phyloP scores from a whole-genome alignment of 2,113 vertebrate species.

The Microcebus tavaratra region DNA sequence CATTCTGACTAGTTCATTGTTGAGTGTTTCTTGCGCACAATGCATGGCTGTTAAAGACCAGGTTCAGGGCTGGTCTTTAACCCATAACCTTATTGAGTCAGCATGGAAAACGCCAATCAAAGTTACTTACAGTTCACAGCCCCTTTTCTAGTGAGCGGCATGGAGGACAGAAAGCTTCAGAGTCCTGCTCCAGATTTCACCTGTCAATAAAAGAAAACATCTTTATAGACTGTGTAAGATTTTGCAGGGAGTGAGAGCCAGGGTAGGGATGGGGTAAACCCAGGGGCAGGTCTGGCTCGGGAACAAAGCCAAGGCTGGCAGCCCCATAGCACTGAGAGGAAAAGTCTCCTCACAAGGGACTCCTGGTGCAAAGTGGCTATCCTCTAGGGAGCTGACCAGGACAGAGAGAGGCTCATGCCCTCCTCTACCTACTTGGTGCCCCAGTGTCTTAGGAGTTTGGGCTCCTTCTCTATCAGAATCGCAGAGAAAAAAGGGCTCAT shows the following conservation, averaged over 20 bases:
- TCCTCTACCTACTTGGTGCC: not conserved
- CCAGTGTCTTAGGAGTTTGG: not conserved
- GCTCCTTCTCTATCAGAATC: not conserved
- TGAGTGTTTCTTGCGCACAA: not conserved
- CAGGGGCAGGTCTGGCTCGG: not conserved
- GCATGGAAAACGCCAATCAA: slow-evolving; percentile 16
- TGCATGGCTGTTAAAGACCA: slow-evolving; percentile 38
- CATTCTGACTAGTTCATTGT: slow-evolving; percentile 1
- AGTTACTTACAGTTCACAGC: slow-evolving; percentile 75
- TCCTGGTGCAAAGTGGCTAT: not conserved
- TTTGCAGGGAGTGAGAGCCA: not conserved
- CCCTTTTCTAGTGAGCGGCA: slow-evolving; percentile 48
- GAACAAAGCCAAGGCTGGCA: not conserved
- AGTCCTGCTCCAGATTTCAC: slow-evolving; percentile 62
- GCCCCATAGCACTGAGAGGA: not conserved
- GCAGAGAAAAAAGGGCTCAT: not conserved
- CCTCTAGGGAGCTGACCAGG: not conserved
- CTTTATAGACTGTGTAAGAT: slow-evolving; percentile 12
- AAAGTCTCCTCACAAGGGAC: not conserved
- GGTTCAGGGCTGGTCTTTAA: slow-evolving; percentile 51
- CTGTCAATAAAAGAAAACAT: slow-evolving; percentile 65
- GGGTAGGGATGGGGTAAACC: not conserved
- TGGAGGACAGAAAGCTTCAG: slow-evolving; percentile 63
- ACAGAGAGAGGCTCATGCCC: not conserved
- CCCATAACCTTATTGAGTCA: slow-evolving; percentile 37